Percentiles rank a stretch among this genome's conserved stretches.
phyloP scores from a whole-genome alignment of 2,888 invertebrate species.

The Nomada flava region DNA sequence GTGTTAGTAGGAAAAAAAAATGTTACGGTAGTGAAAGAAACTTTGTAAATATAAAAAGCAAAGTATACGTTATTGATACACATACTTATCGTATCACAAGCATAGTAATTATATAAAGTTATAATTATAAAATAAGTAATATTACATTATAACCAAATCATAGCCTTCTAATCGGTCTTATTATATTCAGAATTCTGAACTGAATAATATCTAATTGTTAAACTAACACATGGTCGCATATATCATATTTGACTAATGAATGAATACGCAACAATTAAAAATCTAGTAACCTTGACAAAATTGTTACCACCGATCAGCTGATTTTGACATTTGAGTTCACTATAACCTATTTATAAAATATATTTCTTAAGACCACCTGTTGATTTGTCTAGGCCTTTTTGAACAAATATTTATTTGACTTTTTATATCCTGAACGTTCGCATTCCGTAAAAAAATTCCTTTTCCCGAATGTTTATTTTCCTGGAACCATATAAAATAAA shows the following conservation, averaged over 20 bases:
- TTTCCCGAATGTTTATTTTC: not conserved
- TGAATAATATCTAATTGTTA: not conserved
- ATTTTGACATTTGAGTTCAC: constrained; percentile 70
- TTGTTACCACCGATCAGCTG: constrained; percentile 67
- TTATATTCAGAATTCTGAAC: not conserved
- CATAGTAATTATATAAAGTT: constrained; percentile 10
- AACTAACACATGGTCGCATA: not conserved
- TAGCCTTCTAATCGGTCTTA: not conserved
- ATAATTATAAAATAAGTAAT: constrained; percentile 7
- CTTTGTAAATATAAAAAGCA: not conserved
- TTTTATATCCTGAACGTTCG: not conserved
- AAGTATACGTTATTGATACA: not conserved
- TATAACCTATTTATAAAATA: constrained; percentile 63
- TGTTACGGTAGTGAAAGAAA: no score
- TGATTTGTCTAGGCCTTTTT: constrained; percentile 23
- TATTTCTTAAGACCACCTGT: constrained; percentile 46
- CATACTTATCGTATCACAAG: not conserved
- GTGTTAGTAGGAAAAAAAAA: not conserved
- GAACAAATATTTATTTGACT: not conserved
- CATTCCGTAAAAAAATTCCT: no score
- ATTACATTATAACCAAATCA: not conserved
- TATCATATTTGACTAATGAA: not conserved
- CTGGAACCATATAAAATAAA: not conserved
- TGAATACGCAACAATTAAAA: not conserved
- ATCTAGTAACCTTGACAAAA: constrained; percentile 38